Evolutionary conservation across 37 sponge, comb jelly and placozoan genomes (phyloP), one percentile per base, ranked within the genome.

Genomic region (Geodia barretti): DNA sequence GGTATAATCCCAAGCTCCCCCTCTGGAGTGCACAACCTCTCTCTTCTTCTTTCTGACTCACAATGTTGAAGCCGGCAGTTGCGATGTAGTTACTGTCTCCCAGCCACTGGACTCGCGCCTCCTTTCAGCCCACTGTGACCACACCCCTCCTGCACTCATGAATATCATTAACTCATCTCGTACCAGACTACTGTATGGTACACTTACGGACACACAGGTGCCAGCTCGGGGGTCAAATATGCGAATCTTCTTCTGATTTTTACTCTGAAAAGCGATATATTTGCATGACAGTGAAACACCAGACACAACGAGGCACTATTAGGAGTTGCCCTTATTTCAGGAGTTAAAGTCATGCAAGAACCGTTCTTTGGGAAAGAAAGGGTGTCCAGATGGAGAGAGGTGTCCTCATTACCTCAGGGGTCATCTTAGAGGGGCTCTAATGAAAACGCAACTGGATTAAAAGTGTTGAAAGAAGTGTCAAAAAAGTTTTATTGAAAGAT

Each of bases 181-280:
- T 30, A 72, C 35, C 8, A 8, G 29, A 34, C 11, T 72, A 72
- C 4, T 8, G 67, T 8, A 25, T 65, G 20, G 67, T 23, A 32
- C 23, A 71, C 72, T 29, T 20, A 71, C 72, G 31, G 41, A 39
- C 34, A 31, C 4, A 71, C 72, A 71, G 41, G 28, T 41, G 21
- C 68, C 77, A 35, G 89, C 65, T 42, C 95, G 75, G 0, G 92
- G 92, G 41, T 95, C 95, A 74, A 88, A 86, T 1, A 95, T 39
- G 20, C 85, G 75, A 21, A 95, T n/a, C 42, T 70, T 78, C 78
- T 88, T 95, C 42, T 84, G 54, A 47, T 47, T 47, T 47, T 47
- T 47, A 14, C 14, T 47, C 54, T 47, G 54, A 14, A 47, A 47
- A 47, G 14, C 14, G 54, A 14, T 47, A 47, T 47, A 47, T 47